A percentile compares a stretch with the other conserved stretches of the same genome.
These are phyloP conservation scores for Plemyria rubiginata DNA, from an alignment of 2,888 invertebrate species.

Conservation along the genomic window DNA sequence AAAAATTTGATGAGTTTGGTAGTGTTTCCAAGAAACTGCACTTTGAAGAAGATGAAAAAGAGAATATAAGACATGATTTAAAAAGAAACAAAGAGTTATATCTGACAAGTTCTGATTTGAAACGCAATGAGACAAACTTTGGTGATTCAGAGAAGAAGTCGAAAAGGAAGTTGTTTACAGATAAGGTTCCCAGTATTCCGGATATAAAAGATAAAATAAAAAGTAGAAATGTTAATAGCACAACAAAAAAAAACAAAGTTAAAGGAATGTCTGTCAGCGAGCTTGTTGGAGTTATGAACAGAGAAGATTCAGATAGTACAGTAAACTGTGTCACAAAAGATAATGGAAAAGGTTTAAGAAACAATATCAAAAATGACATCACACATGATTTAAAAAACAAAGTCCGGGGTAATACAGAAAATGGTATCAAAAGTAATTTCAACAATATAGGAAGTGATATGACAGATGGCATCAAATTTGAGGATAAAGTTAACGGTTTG, in stretches of 20 bases:
- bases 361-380: background rate
- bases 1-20: constrained; percentile 58
- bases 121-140: constrained; percentile 52
- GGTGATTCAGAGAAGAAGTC: constrained; percentile 61
- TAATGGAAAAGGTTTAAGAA: background rate
- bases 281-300: constrained; percentile 63
- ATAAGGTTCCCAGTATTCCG: constrained; percentile 61
- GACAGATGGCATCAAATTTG: constrained; percentile 10
- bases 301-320: constrained; percentile 26
- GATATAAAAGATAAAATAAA: constrained; percentile 57
- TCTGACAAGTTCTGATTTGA: constrained; percentile 66
- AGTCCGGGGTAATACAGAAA: background rate
- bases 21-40: constrained; percentile 65
- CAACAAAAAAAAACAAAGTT: constrained; percentile 60
- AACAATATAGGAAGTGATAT: constrained; percentile 1
- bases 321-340: constrained; percentile 20
- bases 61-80: constrained; percentile 63
- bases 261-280: constrained; percentile 70
- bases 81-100: constrained; percentile 64
- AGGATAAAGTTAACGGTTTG: constrained; percentile 38
- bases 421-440: background rate
- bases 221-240: constrained; percentile 57
- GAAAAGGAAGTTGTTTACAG: constrained; percentile 73
- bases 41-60: constrained; percentile 73
- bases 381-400: background rate